A percentile compares a stretch with the other conserved stretches of the same genome.
These are phyloP conservation scores for Hyppa rectilinea DNA, from an alignment of 2,888 invertebrate species.

Conservation along the genomic window DNA sequence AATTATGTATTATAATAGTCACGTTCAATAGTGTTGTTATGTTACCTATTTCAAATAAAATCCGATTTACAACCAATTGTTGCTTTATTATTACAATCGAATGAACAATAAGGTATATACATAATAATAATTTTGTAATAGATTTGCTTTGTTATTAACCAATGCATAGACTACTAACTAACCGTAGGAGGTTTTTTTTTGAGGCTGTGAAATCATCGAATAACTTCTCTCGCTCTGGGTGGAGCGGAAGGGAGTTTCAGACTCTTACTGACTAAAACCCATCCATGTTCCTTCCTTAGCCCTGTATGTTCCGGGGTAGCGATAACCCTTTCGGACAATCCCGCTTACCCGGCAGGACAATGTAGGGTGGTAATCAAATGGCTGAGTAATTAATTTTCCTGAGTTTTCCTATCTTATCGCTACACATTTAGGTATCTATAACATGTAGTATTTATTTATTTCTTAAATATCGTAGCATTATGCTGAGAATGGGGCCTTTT, in stretches of 20 bases:
- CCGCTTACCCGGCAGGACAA: too few relatives aligned
- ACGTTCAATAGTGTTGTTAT: neutral
- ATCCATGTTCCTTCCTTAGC: too few relatives aligned
- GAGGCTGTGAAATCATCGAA: too few relatives aligned
- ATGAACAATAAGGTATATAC: neutral
- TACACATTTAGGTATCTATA: neutral
- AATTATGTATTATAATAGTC: neutral
- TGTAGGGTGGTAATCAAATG: neutral
- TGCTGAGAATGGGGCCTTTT: too few relatives aligned
- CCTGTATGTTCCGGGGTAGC: too few relatives aligned
- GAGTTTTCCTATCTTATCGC: neutral
- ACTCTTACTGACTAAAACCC: too few relatives aligned
- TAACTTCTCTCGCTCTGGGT: too few relatives aligned
- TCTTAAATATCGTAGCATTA: too few relatives aligned
- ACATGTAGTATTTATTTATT: too few relatives aligned
- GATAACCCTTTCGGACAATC: too few relatives aligned
- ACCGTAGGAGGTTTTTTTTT: too few relatives aligned
- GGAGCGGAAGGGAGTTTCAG: too few relatives aligned
- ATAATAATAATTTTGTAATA: neutral
- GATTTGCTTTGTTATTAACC: neutral
- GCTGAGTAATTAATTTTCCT: neutral
- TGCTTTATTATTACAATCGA: constrained; percentile 15
- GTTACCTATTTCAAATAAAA: constrained; percentile 3
- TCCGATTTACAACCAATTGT: constrained; percentile 12
- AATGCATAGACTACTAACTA: neutral